These are phyloP conservation scores for Pyrocephalus nanus DNA, from an alignment of 2,797 vertebrate species.

Conservation along the genomic window DNA sequence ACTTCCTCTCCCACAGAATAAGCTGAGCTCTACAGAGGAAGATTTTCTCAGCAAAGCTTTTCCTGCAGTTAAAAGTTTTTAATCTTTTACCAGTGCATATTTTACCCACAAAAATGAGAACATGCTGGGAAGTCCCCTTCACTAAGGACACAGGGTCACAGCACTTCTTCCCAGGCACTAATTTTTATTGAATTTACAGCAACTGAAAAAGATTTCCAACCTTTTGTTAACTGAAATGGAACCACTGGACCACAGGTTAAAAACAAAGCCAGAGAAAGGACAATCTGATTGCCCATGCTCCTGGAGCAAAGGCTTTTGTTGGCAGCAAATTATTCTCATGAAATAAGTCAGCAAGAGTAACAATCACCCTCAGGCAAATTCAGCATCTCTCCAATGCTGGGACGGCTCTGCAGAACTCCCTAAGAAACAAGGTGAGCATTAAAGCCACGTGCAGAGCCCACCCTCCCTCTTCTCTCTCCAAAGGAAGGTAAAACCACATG, in stretches of 20 bases:
- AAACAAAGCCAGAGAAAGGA: not conserved
- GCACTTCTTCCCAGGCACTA: not conserved
- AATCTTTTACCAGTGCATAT: not conserved
- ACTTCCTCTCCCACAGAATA: not conserved
- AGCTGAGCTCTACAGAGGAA: not conserved
- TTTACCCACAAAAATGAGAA: not conserved
- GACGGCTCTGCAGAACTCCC: not conserved
- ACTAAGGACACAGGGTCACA: not conserved
- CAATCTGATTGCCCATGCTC: not conserved
- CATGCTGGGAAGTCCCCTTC: accelerated
- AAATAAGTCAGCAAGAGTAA: not conserved
- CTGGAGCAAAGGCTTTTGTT: not conserved
- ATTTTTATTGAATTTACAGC: not conserved
- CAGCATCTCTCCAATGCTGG: not conserved
- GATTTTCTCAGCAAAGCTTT: not conserved
- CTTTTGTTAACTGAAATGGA: not conserved
- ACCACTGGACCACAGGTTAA: not conserved
- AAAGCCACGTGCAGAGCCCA: not conserved
- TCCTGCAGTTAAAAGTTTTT: not conserved
- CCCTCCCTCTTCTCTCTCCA: not conserved
- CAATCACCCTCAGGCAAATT: not conserved
- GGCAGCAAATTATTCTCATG: not conserved
- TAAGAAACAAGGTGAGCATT: not conserved
- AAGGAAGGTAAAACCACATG: not conserved
- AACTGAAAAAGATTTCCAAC: not conserved